Conservation (phyloP, 2,797 vertebrate species). For the Margarornis squamiger region DNA sequence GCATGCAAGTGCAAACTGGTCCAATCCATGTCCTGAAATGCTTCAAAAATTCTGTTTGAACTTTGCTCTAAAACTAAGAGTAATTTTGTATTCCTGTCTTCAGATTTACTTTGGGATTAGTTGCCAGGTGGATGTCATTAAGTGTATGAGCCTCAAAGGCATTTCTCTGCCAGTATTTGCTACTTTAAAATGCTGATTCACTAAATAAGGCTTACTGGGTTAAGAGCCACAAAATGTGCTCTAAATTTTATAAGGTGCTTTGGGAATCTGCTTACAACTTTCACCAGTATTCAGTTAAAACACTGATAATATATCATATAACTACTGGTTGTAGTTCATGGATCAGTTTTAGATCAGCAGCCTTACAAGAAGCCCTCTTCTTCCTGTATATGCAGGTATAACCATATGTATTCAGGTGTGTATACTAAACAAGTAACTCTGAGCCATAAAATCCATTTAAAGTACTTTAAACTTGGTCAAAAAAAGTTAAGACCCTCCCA, state of each 20-base stretch:
- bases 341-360: not conserved
- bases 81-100: conserved; percentile 16
- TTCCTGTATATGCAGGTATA: not conserved
- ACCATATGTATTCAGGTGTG: not conserved
- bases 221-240: not conserved
- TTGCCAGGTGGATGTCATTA: not conserved
- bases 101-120: not conserved
- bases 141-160: not conserved
- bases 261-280: not conserved
- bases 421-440: not conserved
- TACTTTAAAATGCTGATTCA: conserved; percentile 41
- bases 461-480: not conserved
- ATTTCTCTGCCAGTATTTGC: not conserved
- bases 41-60: conserved; percentile 15
- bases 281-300: not conserved
- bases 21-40: not conserved
- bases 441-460: not conserved
- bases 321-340: not conserved
- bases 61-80: conserved; percentile 21
- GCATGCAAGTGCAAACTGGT: conserved; percentile 21
- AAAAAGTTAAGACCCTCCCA: not conserved
- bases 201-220: not conserved
- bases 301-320: not conserved
- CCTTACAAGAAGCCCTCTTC: not conserved
- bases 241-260: not conserved